phyloP scores from a whole-genome alignment of 2,797 vertebrate species.

The Argyrosomus regius region DNA sequence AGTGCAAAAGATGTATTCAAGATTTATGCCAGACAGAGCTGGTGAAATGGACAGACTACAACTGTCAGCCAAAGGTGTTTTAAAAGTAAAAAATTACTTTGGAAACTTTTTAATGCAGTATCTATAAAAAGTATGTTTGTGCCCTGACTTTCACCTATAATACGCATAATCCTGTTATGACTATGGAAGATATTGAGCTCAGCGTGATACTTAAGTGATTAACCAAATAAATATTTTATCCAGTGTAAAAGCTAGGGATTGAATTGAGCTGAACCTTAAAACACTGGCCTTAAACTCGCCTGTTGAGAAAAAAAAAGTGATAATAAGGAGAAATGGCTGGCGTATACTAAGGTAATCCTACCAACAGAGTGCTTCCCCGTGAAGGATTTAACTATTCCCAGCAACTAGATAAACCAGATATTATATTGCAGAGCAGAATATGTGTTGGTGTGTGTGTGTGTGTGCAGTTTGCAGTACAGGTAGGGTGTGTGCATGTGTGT shows the following conservation, averaged over 20 bases:
- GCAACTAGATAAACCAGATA: conserved; percentile 76
- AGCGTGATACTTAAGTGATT: conserved; percentile 72
- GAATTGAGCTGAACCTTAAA: conserved; percentile 77
- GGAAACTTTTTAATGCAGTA: conserved; percentile 60
- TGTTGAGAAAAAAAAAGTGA: conserved; percentile 68
- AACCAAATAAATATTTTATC: conserved; percentile 84
- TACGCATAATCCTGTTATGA: conserved; percentile 77
- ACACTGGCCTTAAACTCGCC: conserved; percentile 76
- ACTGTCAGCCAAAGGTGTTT: conserved; percentile 49
- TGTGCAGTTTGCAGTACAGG: conserved; percentile 47
- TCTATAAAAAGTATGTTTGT: conserved; percentile 69
- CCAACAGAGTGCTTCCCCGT: conserved; percentile 77
- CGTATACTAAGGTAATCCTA: conserved; percentile 79
- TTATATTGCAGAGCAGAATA: conserved; percentile 59
- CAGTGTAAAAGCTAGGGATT: conserved; percentile 76
- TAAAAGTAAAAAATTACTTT: conserved; percentile 59
- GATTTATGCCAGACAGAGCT: conserved; percentile 42
- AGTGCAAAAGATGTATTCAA: conserved; percentile 47
- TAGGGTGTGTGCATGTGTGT: conserved; percentile 34
- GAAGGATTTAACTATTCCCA: conserved; percentile 82
- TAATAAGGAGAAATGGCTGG: conserved; percentile 74
- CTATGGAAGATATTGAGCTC: conserved; percentile 73
- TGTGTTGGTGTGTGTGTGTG: conserved; percentile 40
- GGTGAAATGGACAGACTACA: conserved; percentile 42
- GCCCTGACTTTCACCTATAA: conserved; percentile 79